Base-by-base conservation (phyloP, 1,140 invertebrate species). In the Eumeta japonica region DNA sequence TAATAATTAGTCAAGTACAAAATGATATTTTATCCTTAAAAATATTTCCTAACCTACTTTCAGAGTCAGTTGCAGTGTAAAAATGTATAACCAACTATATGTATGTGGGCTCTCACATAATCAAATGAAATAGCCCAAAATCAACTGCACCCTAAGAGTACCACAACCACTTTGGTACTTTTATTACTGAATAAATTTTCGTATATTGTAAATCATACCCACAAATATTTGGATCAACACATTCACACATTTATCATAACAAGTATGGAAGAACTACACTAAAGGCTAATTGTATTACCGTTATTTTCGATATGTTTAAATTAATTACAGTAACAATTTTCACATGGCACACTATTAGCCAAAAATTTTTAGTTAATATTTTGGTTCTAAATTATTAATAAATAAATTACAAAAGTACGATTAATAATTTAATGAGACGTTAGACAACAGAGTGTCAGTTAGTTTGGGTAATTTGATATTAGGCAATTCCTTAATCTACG, bases 1-100 rank as follows among this genome's bases (percentile, higher is more conserved):
- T 73, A 70, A 68, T 71, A 63, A 60, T 62, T 67, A 73, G 62
- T 68, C 65, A 73, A 73, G 68, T 73, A 73, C 65, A 73, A 73
- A 73, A 73, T 70, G 65, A 73, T 73, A 70, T 66, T 63, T 66
- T 56, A 58, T 54, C 52, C 62, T 70, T 68, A 70, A 62, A 68
- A 62, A 59, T 65, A 62, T 62, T 62, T 57, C 60, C 52, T 73
- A 68, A 45, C 58, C 65, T 73, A 73, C 54, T 64, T 63, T 61
- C 70, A 73, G 52, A 58, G 55, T 73, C 62, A 65, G 55, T 73
- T 68, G 62, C 67, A 68, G 62, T 67, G 55, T 57, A 58, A 42
- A 56, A 58, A 60, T 52, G 46, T 56, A 58, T 54, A 60, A 39
- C 10, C 16, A 11, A 15, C 12, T 35, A 24, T 14, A 13, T 20